phyloP scores from a whole-genome alignment of 2,797 vertebrate species.

The Hippopotamyrus pictus region DNA sequence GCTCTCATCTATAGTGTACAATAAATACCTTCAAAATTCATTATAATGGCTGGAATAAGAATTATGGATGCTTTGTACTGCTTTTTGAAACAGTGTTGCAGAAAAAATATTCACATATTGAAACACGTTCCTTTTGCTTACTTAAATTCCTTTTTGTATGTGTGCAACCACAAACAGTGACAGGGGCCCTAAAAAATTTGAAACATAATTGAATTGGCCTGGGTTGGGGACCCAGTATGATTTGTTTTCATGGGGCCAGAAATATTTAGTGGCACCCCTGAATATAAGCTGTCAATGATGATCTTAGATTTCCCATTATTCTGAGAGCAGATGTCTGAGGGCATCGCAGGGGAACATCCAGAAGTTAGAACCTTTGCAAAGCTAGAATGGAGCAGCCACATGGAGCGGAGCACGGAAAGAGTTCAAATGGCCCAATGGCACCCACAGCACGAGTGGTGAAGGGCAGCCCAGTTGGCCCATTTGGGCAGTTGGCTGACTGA shows the following conservation, averaged over 20 bases:
- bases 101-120: neutral
- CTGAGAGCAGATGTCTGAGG: neutral
- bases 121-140: neutral
- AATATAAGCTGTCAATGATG: neutral
- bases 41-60: neutral
- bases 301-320: neutral
- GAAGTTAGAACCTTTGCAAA: neutral
- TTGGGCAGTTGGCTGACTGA: neutral
- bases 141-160: neutral
- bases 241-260: neutral
- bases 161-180: neutral
- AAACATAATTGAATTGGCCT: neutral
- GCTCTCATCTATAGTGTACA: neutral
- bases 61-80: neutral
- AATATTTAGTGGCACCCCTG: neutral
- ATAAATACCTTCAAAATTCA: neutral
- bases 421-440: neutral
- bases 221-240: neutral
- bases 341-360: neutral
- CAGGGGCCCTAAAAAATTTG: neutral
- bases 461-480: neutral
- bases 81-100: neutral
- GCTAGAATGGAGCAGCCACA: neutral
- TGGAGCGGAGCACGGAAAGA: neutral
- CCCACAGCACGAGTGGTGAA: neutral